A percentile compares a stretch with the other conserved stretches of the same genome.
These are phyloP conservation scores for Hydropsyche betteni DNA, from an alignment of 2,888 invertebrate genomes.

Conservation along the genomic window DNA sequence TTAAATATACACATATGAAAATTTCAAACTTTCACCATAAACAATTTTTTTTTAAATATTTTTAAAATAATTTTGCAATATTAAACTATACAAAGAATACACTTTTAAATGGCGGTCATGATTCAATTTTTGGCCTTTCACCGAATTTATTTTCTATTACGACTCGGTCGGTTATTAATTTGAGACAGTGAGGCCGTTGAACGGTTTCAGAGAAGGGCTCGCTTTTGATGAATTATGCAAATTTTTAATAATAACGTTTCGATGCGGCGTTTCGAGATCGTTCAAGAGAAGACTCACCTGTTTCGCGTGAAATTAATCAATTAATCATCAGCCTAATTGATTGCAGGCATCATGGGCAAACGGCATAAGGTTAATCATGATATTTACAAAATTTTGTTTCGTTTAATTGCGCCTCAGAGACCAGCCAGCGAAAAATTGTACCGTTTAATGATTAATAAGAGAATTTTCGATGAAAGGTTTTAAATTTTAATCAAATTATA, in stretches of 20 bases:
- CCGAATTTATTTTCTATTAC: conserved; percentile 16
- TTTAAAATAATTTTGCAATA: background rate
- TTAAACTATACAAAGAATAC: background rate
- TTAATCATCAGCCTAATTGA: conserved; percentile 16
- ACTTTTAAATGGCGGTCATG: background rate
- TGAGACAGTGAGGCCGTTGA: background rate
- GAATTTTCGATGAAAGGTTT: no score
- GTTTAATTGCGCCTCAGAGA: no score
- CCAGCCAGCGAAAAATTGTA: no score
- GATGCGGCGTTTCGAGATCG: background rate
- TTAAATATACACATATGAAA: no score
- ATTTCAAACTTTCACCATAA: no score
- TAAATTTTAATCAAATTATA: no score
- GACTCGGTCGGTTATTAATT: conserved; percentile 21
- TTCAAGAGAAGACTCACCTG: conserved; percentile 11
- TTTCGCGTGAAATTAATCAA: conserved; percentile 3
- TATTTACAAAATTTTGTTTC: background rate
- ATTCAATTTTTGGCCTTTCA: conserved; percentile 3
- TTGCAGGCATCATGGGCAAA: background rate
- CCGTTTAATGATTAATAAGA: no score
- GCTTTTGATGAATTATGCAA: conserved; percentile 21
- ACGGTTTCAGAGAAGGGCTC: background rate
- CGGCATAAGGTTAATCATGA: conserved; percentile 16
- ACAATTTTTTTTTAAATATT: background rate
- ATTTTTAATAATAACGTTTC: conserved; percentile 22